Percentiles rank a stretch among this genome's conserved stretches.
Conservation (phyloP, 1,140 invertebrate species). For the Amyelois transitella region DNA sequence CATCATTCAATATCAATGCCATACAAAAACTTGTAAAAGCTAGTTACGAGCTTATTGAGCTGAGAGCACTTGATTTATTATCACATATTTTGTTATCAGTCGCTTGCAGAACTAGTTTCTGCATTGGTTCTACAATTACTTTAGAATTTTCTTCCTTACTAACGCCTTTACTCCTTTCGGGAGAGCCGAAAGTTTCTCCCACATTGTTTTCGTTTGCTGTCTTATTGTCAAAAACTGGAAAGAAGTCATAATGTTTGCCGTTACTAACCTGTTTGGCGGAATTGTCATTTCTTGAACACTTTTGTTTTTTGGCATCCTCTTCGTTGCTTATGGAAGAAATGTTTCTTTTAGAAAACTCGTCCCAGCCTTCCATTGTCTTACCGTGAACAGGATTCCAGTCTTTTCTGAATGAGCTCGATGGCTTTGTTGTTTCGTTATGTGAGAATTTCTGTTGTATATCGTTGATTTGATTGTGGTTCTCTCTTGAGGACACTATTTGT, state of each 20-base stretch:
- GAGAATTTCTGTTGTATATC: constrained; percentile 65
- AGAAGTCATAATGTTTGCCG: constrained; percentile 64
- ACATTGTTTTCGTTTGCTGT: constrained; percentile 10
- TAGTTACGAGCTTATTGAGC: constrained; percentile 62
- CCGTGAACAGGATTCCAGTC: constrained; percentile 51
- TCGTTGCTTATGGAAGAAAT: constrained; percentile 44
- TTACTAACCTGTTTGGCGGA: constrained; percentile 43
- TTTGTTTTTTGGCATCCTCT: constrained; percentile 39
- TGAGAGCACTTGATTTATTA: constrained; percentile 68
- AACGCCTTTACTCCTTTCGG: constrained; percentile 32
- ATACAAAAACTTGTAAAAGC: constrained; percentile 59
- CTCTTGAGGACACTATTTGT: constrained; percentile 62
- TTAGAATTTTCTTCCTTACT: constrained; percentile 57
- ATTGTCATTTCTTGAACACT: constrained; percentile 41
- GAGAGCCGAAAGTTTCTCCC: constrained; percentile 18
- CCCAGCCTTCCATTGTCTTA: constrained; percentile 51
- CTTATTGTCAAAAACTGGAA: constrained; percentile 67
- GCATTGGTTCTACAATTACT: constrained; percentile 70
- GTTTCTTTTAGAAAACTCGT: constrained; percentile 57
- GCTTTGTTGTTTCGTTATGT: constrained; percentile 45
- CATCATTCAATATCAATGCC: constrained; percentile 29
- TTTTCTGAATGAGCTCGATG: constrained; percentile 60
- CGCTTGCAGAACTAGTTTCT: constrained; percentile 68
- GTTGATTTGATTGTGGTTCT: constrained; percentile 68
- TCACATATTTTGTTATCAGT: constrained; percentile 72